These are phyloP conservation scores for Lithophane socia DNA, from an alignment of 2,888 invertebrate genomes.

Conservation along the genomic window DNA sequence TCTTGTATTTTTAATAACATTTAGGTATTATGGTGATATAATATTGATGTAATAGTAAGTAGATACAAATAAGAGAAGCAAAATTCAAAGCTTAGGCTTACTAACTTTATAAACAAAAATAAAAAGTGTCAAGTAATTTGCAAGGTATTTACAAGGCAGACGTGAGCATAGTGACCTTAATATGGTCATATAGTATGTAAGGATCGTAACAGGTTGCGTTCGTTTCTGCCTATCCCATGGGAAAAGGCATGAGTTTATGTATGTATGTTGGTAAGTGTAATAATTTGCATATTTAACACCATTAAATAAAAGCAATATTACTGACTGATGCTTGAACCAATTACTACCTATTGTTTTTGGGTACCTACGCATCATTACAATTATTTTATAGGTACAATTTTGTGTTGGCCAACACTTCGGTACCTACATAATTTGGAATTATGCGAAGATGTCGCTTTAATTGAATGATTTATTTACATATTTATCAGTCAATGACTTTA, in stretches of 20 bases:
- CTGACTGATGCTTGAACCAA: not conserved
- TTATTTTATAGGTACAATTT: not conserved
- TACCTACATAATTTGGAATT: not conserved
- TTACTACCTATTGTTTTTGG: not conserved
- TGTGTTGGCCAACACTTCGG: not conserved
- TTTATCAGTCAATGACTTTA: too few relatives aligned
- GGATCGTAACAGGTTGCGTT: too few relatives aligned
- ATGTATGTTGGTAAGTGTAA: not conserved
- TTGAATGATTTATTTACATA: not conserved
- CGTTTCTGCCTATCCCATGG: not conserved
- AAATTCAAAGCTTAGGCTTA: not conserved
- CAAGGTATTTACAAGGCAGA: too few relatives aligned
- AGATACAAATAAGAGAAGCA: not conserved
- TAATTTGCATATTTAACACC: not conserved
- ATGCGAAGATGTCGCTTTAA: not conserved
- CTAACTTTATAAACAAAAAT: not conserved
- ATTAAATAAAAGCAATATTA: not conserved
- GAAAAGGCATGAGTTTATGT: not conserved
- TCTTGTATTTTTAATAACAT: too few relatives aligned
- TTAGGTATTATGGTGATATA: not conserved
- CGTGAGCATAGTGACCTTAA: not conserved
- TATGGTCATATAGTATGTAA: too few relatives aligned
- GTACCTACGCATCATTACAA: too few relatives aligned
- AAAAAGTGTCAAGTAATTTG: not conserved
- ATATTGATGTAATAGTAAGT: not conserved